Percentiles rank a stretch among this genome's conserved stretches.
Conservation (phyloP, 92 coral and sea anemone species). For the Bergia sp. region DNA sequence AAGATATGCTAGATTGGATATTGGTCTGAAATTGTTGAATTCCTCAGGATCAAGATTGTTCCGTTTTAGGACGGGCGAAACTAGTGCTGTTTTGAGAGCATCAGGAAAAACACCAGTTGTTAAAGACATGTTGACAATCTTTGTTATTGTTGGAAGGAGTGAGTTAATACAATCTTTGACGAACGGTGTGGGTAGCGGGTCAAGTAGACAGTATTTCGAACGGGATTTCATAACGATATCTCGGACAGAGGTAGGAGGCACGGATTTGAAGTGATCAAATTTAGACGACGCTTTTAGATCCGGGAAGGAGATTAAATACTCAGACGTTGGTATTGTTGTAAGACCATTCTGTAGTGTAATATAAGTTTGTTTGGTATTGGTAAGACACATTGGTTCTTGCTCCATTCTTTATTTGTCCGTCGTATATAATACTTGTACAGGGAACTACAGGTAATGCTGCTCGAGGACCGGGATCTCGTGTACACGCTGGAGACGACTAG, state of each 20-base stretch:
- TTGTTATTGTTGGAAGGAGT: conserved; percentile 2
- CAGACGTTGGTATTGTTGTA: neutral
- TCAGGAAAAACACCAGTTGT: neutral
- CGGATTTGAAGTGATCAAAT: neutral
- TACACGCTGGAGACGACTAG: conserved; percentile 7
- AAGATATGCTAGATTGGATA: conserved; percentile 37
- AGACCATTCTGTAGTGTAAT: neutral
- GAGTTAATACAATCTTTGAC: conserved; percentile 7
- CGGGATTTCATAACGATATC: conserved; percentile 3
- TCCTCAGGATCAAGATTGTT: conserved; percentile 23
- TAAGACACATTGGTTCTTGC: neutral
- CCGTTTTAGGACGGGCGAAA: conserved; percentile 26
- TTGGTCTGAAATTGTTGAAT: conserved; percentile 30
- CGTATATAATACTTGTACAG: conserved; percentile 18
- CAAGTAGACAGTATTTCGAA: neutral
- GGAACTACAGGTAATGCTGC: neutral
- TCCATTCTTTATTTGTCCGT: conserved; percentile 4
- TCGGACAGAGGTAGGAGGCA: neutral
- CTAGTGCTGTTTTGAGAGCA: neutral
- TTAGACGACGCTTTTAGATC: neutral
- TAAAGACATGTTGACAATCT: conserved; percentile 13
- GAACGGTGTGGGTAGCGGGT: neutral
- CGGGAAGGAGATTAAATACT: neutral
- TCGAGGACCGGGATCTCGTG: conserved; percentile 20
- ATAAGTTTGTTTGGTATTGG: neutral